Evolutionary conservation across 1,140 invertebrate genomes (phyloP).

Genomic region (Aplysia californica): DNA sequence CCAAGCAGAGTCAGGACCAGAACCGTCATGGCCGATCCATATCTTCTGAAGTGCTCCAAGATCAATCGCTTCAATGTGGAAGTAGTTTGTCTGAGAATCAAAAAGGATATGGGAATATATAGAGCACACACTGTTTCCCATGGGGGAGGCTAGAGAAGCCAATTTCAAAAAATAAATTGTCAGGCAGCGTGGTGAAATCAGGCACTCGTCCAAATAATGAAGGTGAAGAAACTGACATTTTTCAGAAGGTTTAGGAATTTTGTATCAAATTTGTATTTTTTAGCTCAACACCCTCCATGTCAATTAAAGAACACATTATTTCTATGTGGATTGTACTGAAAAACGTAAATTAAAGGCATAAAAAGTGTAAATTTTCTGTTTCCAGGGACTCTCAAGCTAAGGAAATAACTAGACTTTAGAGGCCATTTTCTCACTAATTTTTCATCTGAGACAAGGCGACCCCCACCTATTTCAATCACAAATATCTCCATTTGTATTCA

Average conservation of each 20-base stretch:
- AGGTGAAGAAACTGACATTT: background rate
- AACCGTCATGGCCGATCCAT: conserved; percentile 54
- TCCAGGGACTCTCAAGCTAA: too few species aligned
- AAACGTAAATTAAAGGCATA: too few species aligned
- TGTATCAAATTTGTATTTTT: background rate
- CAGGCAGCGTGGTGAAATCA: background rate
- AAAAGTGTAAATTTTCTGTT: too few species aligned
- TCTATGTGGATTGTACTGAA: too few species aligned
- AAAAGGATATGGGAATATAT: background rate
- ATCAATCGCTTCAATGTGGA: conserved; percentile 58
- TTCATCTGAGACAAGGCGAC: too few species aligned
- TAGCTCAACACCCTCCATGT: too few species aligned
- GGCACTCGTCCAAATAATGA: too few species aligned
- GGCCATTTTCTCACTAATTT: too few species aligned
- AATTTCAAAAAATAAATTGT: background rate
- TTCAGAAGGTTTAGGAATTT: background rate
- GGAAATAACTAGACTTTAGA: too few species aligned
- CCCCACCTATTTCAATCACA: too few species aligned
- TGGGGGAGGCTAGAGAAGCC: background rate
- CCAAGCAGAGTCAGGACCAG: conserved; percentile 51
- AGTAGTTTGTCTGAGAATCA: conserved; percentile 52
- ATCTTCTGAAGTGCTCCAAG: conserved; percentile 56
- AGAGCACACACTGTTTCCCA: background rate
- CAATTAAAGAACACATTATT: background rate
- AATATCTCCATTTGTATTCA: too few species aligned